Conservation (phyloP, 2,797 vertebrate genomes). For the Phoebastria nigripes region DNA sequence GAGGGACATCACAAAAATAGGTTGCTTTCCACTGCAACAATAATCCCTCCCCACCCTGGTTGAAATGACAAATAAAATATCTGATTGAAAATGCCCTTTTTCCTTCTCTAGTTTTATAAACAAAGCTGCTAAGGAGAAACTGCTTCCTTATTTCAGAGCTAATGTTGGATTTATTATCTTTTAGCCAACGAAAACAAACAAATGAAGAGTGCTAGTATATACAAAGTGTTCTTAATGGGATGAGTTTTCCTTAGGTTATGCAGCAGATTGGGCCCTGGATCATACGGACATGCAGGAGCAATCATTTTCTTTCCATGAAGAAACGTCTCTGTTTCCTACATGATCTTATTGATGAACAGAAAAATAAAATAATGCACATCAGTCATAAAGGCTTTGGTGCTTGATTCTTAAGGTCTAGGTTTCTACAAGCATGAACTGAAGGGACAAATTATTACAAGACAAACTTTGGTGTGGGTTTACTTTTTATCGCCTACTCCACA, state of each 20-base stretch:
- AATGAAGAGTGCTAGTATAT: slow-evolving; percentile 22
- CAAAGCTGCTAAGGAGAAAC: slow-evolving; percentile 44
- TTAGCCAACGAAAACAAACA: slow-evolving; percentile 69
- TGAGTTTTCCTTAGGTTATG: slow-evolving; percentile 27
- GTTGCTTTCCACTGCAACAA: slow-evolving; percentile 3
- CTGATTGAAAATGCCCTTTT: slow-evolving; percentile 50
- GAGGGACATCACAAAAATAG: not conserved
- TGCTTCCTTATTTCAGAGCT: slow-evolving; percentile 47
- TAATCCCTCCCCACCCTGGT: not conserved
- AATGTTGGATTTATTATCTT: not conserved
- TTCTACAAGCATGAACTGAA: not conserved
- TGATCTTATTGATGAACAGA: not conserved
- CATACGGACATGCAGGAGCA: not conserved
- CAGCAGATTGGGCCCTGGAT: not conserved
- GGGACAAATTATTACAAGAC: not conserved
- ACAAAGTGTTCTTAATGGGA: slow-evolving; percentile 52
- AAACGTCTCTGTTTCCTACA: not conserved
- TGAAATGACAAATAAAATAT: slow-evolving; percentile 48
- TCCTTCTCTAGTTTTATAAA: slow-evolving; percentile 42
- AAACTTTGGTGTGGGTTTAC: not conserved
- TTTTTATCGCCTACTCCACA: not conserved
- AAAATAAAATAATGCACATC: not conserved
- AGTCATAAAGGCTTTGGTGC: not conserved
- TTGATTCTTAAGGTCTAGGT: not conserved
- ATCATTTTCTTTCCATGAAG: not conserved